Conservation (phyloP, 2,888 invertebrate genomes). For the Oeneis ivallda region DNA sequence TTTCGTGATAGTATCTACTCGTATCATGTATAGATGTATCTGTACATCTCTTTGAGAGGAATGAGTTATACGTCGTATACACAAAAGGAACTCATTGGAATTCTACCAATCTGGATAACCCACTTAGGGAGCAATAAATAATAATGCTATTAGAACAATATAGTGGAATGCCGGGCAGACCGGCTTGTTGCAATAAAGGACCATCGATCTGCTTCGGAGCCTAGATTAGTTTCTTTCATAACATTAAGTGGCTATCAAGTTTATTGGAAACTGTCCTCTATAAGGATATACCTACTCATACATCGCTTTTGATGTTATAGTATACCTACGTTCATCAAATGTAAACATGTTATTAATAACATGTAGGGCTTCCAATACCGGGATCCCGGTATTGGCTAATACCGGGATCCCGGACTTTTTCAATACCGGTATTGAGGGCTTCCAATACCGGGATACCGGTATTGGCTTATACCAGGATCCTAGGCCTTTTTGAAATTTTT, state of each 20-base stretch:
- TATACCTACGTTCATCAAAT: background rate
- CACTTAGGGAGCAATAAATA: background rate
- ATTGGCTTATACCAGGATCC: too few relatives aligned
- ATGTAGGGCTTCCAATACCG: too few relatives aligned
- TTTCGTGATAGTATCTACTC: background rate
- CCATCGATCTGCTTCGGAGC: constrained; percentile 15
- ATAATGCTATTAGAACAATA: background rate
- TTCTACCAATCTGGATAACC: background rate
- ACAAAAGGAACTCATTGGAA: background rate
- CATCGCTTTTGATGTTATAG: background rate
- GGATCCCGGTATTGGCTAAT: too few relatives aligned
- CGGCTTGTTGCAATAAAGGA: background rate
- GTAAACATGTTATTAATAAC: too few relatives aligned
- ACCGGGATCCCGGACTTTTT: too few relatives aligned
- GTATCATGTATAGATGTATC: background rate
- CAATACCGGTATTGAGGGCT: too few relatives aligned
- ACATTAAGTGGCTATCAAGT: constrained; percentile 27
- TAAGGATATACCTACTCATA: background rate
- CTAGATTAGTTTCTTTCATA: constrained; percentile 25
- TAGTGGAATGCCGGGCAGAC: background rate
- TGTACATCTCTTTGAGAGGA: background rate
- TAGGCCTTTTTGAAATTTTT: too few relatives aligned
- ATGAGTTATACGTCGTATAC: background rate
- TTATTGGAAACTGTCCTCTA: constrained; percentile 27
- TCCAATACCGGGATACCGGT: too few relatives aligned